Base-by-base conservation (phyloP, 2,113 vertebrate species). In the Ictalurus punctatus region DNA sequence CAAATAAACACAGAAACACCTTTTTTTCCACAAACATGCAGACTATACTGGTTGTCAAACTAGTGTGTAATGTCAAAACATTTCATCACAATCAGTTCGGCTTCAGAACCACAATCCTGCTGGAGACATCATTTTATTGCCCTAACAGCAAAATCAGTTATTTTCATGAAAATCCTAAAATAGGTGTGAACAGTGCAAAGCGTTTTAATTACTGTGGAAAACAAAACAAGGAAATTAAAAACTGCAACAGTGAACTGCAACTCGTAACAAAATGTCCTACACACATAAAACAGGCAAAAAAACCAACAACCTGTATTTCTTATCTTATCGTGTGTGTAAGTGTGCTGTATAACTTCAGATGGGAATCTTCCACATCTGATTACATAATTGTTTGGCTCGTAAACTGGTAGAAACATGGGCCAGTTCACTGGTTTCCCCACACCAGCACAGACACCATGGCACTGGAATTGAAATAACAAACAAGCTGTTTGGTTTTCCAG, bases 401-500 rank as follows among this genome's bases (percentile, higher is more conserved):
- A 63, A 83, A 21, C 21, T 63, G 21, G 81, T 83, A 63, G 23
- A 44, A 83, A 40, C 81, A 37, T 27, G 21, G 27, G 81, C 7
- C 21, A 63, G 56, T 61, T 82, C 54, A 34, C n/a, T 25, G 16
- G 80, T 59, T 40, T 82, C 30, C 30, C 80, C 37, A 17, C 79
- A 59, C n/a, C 54, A 82, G 19, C 80, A 23, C 80, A 59, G 81
- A 83, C 58, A 83, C n/a, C 14, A 56, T 81, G 78, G 56, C 52
- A 56, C 9, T 63, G 30, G 13, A 44, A 63, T 14, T 61, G 37
- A 40, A 83, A 83, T 83, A 83, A 67, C 37, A 87, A 63, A 81
- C 56, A 82, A 37, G 78, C 52, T 58, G 34, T 81, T 71, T 87
- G 6, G n/a, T 9, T 73, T 88, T 83, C 63, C 63, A 69, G 81